Evolutionary conservation across 2,888 invertebrate species (phyloP).

Genomic region (Schizaphis graminum): DNA sequence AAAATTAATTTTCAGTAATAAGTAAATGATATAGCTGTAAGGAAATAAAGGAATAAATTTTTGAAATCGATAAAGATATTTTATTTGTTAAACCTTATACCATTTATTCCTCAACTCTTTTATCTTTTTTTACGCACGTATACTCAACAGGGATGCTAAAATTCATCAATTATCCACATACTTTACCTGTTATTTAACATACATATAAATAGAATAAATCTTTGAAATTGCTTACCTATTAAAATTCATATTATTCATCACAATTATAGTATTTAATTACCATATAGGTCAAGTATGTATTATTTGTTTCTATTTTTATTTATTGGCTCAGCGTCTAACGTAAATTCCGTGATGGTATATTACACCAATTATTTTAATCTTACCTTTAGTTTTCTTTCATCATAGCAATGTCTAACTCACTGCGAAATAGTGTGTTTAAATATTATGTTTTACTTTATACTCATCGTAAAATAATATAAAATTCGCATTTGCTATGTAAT

Average conservation of each 20-base stretch:
- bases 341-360: neutral
- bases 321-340: neutral
- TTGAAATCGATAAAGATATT: neutral
- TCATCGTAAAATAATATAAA: neutral
- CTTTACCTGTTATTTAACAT: neutral
- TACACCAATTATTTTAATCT: neutral
- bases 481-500: neutral
- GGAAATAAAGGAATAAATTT: neutral
- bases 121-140: neutral
- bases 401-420: neutral
- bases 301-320: constrained; percentile 10
- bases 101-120: neutral
- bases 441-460: neutral
- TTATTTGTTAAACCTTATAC: neutral
- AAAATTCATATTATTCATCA: neutral
- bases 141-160: neutral
- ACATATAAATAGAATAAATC: neutral
- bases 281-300: neutral
- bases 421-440: neutral
- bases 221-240: neutral
- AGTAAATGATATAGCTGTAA: neutral
- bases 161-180: neutral
- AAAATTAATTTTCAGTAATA: neutral
- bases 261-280: neutral
- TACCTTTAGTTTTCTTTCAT: neutral